Percentiles rank a stretch among this genome's conserved stretches.
Evolutionary conservation across 2,888 invertebrate species (phyloP).

Genomic region (Elmis aenea): DNA sequence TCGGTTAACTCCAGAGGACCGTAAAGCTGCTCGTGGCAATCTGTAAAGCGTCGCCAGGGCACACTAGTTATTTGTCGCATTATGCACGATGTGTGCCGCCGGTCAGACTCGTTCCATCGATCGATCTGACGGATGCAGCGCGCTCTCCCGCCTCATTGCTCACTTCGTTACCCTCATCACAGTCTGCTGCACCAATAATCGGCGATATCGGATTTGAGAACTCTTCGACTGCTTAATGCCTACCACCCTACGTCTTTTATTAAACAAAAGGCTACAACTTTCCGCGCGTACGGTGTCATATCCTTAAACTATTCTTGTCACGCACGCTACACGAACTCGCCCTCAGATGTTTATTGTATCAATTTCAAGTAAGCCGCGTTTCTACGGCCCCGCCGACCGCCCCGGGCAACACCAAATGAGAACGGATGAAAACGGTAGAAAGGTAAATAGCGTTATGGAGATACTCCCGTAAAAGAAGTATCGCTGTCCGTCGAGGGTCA

Average conservation of each 20-base stretch:
- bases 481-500: slow-evolving; percentile 24
- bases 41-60: slow-evolving; percentile 15
- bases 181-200: slow-evolving; percentile 37
- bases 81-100: slow-evolving; percentile 22
- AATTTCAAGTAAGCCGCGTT: slow-evolving; percentile 33
- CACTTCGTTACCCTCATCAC: slow-evolving; percentile 39
- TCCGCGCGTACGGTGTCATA: slow-evolving; percentile 14
- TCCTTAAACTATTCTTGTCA: slow-evolving; percentile 31
- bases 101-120: slow-evolving; percentile 16
- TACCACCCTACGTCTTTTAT: slow-evolving; percentile 10
- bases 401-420: slow-evolving; percentile 34
- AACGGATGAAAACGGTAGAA: slow-evolving; percentile 33
- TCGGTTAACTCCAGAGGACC: slow-evolving; percentile 8
- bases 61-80: slow-evolving; percentile 23
- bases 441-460: slow-evolving; percentile 36
- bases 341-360: slow-evolving; percentile 39
- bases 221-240: slow-evolving; percentile 15
- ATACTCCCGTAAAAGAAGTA: slow-evolving; percentile 31
- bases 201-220: slow-evolving; percentile 17
- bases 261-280: slow-evolving; percentile 10
- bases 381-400: slow-evolving; percentile 27
- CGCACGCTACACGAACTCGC: slow-evolving; percentile 31
- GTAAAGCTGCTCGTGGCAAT: slow-evolving; percentile 9
- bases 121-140: slow-evolving; percentile 18
- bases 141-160: slow-evolving; percentile 32